Evolutionary conservation across 2,888 invertebrate genomes (phyloP).

Genomic region (Fragum sueziense): DNA sequence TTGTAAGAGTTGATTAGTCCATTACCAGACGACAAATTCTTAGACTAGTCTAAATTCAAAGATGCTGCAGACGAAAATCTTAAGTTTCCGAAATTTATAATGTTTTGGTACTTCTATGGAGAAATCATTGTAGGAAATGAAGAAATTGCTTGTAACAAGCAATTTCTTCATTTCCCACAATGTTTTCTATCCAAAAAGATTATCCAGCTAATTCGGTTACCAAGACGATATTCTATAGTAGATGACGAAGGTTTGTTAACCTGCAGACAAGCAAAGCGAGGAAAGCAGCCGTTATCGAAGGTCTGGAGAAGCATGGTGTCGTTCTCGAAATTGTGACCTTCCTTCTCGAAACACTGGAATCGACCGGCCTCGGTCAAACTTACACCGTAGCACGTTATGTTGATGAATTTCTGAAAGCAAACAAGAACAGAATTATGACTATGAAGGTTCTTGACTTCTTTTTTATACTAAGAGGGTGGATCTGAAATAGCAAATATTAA

Average conservation of each 20-base stretch:
- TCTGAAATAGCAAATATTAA: constrained; percentile 76
- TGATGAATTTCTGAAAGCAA: constrained; percentile 50
- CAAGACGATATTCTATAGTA: constrained; percentile 71
- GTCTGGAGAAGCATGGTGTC: constrained; percentile 66
- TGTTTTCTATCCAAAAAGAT: no score
- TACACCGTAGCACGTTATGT: constrained; percentile 56
- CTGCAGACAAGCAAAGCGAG: constrained; percentile 74
- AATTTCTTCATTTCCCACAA: no score
- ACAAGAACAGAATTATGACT: background rate
- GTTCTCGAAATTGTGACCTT: constrained; percentile 58
- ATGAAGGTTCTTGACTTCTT: no score
- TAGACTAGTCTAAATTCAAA: no score
- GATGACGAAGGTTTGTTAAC: constrained; percentile 67
- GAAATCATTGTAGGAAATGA: no score
- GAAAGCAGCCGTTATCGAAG: constrained; percentile 77
- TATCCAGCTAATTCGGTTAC: constrained; percentile 71
- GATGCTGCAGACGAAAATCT: no score
- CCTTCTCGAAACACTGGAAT: constrained; percentile 61
- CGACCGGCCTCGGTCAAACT: constrained; percentile 54
- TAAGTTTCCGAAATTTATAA: no score
- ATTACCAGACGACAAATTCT: no score
- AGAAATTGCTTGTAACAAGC: no score
- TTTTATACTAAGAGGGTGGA: no score
- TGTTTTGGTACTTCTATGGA: no score
- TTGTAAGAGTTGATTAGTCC: no score